Percentiles rank a stretch among this genome's conserved stretches.
phyloP scores from a whole-genome alignment of 2,888 invertebrate species.

The Dicyrtoma fusca region DNA sequence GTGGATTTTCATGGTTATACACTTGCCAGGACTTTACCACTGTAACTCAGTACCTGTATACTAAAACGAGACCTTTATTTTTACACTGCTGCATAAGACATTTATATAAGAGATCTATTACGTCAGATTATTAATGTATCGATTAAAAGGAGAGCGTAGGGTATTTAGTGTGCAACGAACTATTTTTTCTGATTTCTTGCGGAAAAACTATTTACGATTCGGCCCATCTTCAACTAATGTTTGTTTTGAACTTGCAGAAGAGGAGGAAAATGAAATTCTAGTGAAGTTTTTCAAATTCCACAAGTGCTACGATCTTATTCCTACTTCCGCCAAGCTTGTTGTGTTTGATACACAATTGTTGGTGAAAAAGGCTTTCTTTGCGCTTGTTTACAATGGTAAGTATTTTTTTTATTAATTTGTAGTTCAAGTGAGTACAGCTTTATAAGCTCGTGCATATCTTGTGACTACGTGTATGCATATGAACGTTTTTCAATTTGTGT shows the following conservation, averaged over 20 bases:
- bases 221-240: slow-evolving; percentile 33
- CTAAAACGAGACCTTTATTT: background rate
- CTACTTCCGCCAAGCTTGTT: slow-evolving; percentile 97
- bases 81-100: background rate
- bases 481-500: no score
- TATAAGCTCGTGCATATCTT: no score
- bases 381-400: slow-evolving; percentile 95
- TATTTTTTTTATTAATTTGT: background rate
- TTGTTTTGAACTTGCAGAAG: slow-evolving; percentile 72
- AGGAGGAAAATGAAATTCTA: slow-evolving; percentile 96
- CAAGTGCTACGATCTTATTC: slow-evolving; percentile 99
- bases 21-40: background rate
- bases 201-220: slow-evolving; percentile 11
- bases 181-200: slow-evolving; percentile 25
- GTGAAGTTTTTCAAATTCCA: slow-evolving; percentile 99
- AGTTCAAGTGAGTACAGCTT: no score
- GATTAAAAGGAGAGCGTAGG: slow-evolving; percentile 28
- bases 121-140: slow-evolving; percentile 23
- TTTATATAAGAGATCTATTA: slow-evolving; percentile 1
- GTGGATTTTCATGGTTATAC: no score
- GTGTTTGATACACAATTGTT: slow-evolving; percentile 98
- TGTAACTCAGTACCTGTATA: background rate
- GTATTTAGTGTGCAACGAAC: slow-evolving; percentile 41
- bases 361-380: slow-evolving; percentile 99
- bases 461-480: no score